These are phyloP conservation scores for human DNA, from an alignment of 2,113 vertebrate genomes.

Conservation along the genomic window GRCh38 chr3:96434501-96435000, in stretches of 20 bases:
- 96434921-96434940: neutral
- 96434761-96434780: neutral
- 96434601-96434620: neutral
- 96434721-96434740: neutral
- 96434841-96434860: neutral
- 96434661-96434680: neutral
- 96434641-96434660: neutral
- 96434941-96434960: conserved; percentile 39
- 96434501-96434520: neutral
- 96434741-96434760: neutral
- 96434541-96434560: neutral
- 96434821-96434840: neutral
- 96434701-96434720: neutral
- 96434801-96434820: neutral
- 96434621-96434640: neutral
- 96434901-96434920: conserved; percentile 22
- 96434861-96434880: neutral
- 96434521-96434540: neutral
- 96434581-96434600: neutral
- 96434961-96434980: neutral
- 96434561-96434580: neutral
- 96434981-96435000: no score
- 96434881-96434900: neutral
- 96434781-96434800: neutral
- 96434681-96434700: neutral